Base-by-base conservation (phyloP, 1,140 invertebrate species). In the Drosophila pachea region DNA sequence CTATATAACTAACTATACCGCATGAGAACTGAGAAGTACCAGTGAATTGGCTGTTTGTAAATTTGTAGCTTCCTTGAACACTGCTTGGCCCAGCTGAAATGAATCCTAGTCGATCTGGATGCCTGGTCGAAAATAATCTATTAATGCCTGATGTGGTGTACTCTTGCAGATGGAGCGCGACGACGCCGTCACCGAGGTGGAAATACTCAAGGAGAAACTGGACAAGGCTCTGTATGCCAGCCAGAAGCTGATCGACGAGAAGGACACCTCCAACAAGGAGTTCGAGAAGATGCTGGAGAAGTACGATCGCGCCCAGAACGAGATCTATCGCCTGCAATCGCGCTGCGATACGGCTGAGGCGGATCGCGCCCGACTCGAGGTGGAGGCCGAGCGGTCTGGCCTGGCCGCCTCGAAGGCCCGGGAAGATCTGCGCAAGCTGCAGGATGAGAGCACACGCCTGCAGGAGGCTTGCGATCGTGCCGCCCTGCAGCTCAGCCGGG, bases 271-370 rank as follows among this genome's bases (percentile, higher is more conserved):
- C 38, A 95, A 95, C 90, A 96, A 96, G 90, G 97, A 98, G 90
- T 95, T 96, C 87, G 96, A 98, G 82, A 95, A 97, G 90, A 93
- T 97, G 90, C 90, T 97, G 74, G 97, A 97, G 90, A 97, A 97
- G 92, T 96, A 97, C 89, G 97, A 98, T 90, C 94, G 96, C 78
- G 93, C 94, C 2, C 96, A 98, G 89, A 95, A 94, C 77, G 96
- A 98, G 89, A 92, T 96, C 35, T 97, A 96, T 88, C 93, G 96
- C 42, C 89, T 97, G 33, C 95, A 97, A 89, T 95, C 95, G 59
- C 95, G 95, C 79, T 92, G 97, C 89, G 96, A 98, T 62, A 93
- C 94, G 9, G 91, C 94, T 43, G 95, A 97, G 89, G 94, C 94
- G 0, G 96, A 98, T 87, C 94, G 95, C 86, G 95, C 97, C 74